These are phyloP conservation scores for Oconnorella tubifera DNA, from an alignment of 2,888 invertebrate species.

Conservation along the genomic window DNA sequence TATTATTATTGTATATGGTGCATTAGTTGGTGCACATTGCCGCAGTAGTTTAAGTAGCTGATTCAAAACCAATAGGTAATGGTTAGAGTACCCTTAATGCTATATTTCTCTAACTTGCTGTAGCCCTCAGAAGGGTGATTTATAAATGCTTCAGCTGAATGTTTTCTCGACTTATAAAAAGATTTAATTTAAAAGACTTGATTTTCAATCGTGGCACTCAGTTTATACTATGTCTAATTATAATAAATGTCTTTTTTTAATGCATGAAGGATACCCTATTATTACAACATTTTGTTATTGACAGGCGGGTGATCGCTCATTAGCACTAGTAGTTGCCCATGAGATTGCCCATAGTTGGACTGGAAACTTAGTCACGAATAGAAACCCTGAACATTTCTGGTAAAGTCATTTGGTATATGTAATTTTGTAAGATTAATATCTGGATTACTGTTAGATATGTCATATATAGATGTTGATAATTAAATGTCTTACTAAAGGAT, in stretches of 20 bases:
- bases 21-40: no score
- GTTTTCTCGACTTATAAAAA: no score
- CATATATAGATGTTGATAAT: no score
- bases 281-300: neutral
- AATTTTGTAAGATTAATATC: neutral
- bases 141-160: neutral
- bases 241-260: no score
- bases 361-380: slow-evolving; percentile 86
- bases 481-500: no score
- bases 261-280: no score
- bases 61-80: neutral
- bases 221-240: no score
- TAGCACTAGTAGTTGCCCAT: slow-evolving; percentile 86
- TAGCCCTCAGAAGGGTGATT: neutral
- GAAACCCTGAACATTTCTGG: slow-evolving; percentile 94
- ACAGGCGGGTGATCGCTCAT: slow-evolving; percentile 83
- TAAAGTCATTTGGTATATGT: slow-evolving; percentile 32
- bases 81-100: neutral
- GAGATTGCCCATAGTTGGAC: slow-evolving; percentile 80
- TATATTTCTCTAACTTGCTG: no score
- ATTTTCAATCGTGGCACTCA: no score
- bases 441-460: no score
- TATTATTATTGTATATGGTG: neutral
- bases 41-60: neutral
- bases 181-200: neutral